Base-by-base conservation (phyloP, 2,797 vertebrate genomes). In the Botia almorhae region DNA sequence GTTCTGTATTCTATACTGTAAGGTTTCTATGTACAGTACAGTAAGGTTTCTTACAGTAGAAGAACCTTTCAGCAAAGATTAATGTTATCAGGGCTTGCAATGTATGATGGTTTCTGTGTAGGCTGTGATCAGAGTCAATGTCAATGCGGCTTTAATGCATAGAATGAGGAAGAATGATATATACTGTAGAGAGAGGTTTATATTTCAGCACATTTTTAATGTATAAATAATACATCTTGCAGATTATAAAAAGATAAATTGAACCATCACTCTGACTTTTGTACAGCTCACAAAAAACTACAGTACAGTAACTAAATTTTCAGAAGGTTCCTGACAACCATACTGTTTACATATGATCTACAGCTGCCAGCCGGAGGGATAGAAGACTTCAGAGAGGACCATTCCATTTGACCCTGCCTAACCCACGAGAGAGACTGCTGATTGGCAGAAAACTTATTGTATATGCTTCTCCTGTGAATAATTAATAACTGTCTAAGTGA, bases 401-500 rank as follows among this genome's bases (percentile, higher is more conserved):
- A 13, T 71, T 56, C 33, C 19, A 51, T 46, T 63, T 69, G 58
- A 70, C 46, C 29, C 33, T 60, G 16, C 81, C 63, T 46, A 64
- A n/a, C 33, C 29, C 81, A 69, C 60, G 19, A 23, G 79, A 36
- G 68, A 79, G 16, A 33, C n/a, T 13, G 21, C 80, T 87, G 89
- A 92, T 86, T 87, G 89, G 85, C 88, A 86, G 83, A 69, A 71
- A 74, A 78, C 83, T 87, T 90, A 88, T 88, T 84, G 29, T 69
- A 69, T 68, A 87, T 84, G 71, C 87, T 81, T 88, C 16, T 81
- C 81, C 48, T 36, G 64, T 91, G 84, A 90, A 92, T 92, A 88
- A 93, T 90, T 86, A 78, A 93, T 89, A 76, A 80, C 83, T 60
- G 58, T 89, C 85, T 72, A 17, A 77, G 86, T 91, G 88, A 90